Conservation (phyloP, 2,113 vertebrate species). For the Mesitornis unicolor region DNA sequence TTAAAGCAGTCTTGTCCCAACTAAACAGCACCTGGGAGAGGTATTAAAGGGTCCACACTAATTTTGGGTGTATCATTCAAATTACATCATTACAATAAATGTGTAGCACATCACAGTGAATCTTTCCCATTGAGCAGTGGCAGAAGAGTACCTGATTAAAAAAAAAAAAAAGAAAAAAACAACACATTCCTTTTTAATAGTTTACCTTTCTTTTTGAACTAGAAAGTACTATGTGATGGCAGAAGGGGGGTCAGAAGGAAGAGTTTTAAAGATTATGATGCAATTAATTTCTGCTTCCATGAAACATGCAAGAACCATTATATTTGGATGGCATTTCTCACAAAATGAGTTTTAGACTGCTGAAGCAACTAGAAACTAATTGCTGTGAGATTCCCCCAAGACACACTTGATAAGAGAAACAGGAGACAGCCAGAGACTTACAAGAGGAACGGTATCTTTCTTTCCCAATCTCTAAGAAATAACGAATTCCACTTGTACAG, state of each 20-base stretch:
- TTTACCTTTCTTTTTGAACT: neutral
- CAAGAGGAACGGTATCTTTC: neutral
- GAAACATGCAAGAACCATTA: neutral
- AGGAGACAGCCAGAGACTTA: neutral
- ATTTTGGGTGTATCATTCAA: neutral
- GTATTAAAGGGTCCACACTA: neutral
- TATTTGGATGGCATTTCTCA: neutral
- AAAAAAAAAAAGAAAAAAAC: neutral
- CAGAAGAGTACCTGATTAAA: neutral
- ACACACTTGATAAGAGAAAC: neutral
- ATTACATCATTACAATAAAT: neutral
- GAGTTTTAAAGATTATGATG: neutral
- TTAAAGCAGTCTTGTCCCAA: neutral
- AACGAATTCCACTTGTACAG: neutral
- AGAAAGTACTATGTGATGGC: neutral
- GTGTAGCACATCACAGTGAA: neutral
- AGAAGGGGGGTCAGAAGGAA: neutral
- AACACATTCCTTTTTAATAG: neutral
- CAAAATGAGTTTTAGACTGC: neutral
- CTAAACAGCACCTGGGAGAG: conserved; percentile 23
- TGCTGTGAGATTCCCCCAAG: neutral
- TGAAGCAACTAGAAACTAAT: conserved; percentile 45
- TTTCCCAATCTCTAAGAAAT: neutral
- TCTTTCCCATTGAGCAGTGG: neutral
- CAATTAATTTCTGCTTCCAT: neutral